phyloP scores from a whole-genome alignment of 2,113 vertebrate genomes.

The Nansenia antarctica region DNA sequence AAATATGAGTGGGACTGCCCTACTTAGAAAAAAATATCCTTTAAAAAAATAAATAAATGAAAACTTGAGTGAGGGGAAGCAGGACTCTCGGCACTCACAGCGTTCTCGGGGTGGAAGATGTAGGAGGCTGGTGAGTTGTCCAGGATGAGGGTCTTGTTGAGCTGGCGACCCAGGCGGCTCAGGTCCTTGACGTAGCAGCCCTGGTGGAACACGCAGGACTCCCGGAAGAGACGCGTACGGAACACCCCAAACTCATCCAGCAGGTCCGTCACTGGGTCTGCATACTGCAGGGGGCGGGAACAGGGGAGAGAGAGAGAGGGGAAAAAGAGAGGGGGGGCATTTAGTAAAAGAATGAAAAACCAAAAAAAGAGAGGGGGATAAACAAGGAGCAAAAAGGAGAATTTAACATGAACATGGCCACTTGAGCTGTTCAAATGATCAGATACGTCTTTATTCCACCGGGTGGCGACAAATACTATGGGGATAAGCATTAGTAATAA shows the following conservation, averaged over 20 bases:
- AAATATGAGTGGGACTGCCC: too few relatives aligned
- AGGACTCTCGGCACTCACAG: slow-evolving; percentile 67
- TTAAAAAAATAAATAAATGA: too few relatives aligned
- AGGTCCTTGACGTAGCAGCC: slow-evolving; percentile 82
- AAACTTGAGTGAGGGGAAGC: background rate
- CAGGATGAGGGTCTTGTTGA: slow-evolving; percentile 76
- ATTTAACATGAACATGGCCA: background rate
- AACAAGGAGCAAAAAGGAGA: background rate
- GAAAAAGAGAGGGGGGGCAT: background rate
- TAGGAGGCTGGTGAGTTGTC: slow-evolving; percentile 82
- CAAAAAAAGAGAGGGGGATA: background rate
- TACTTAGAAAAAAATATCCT: too few relatives aligned
- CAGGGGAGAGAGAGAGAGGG: background rate
- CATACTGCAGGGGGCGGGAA: slow-evolving; percentile 59
- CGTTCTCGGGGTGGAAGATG: slow-evolving; percentile 80
- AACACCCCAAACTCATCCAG: slow-evolving; percentile 77
- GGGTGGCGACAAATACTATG: background rate
- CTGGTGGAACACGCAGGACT: slow-evolving; percentile 83
- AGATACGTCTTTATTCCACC: background rate
- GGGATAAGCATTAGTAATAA: background rate
- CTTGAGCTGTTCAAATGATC: background rate
- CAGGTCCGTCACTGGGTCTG: slow-evolving; percentile 79
- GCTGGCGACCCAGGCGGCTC: slow-evolving; percentile 76
- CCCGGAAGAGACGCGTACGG: slow-evolving; percentile 76
- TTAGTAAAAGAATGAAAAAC: too few relatives aligned